These are phyloP conservation scores for Psittacula derbiana DNA, from an alignment of 2,797 vertebrate species.

Conservation along the genomic window DNA sequence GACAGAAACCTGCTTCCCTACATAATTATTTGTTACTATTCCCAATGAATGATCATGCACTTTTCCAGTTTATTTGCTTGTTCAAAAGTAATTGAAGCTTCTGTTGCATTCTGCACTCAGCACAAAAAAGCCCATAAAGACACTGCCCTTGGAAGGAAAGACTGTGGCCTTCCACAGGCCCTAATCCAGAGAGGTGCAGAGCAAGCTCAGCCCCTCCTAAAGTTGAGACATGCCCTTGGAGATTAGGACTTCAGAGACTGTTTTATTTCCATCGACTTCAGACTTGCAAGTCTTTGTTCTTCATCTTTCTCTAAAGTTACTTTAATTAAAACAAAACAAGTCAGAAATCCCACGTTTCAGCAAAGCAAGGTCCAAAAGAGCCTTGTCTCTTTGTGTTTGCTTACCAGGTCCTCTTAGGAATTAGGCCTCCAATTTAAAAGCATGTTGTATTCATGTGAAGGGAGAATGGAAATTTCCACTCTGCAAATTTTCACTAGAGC, in stretches of 20 bases:
- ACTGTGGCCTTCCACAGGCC: neutral
- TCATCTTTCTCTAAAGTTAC: constrained; percentile 36
- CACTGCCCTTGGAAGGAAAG: neutral
- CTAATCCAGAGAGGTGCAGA: neutral
- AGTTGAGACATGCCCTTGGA: neutral
- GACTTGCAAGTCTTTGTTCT: constrained; percentile 21
- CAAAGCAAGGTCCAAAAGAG: constrained; percentile 32
- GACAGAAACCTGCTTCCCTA: neutral
- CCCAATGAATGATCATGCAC: neutral
- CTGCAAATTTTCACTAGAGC: neutral
- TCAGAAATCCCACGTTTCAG: constrained; percentile 10
- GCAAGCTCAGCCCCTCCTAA: neutral
- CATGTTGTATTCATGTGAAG: neutral
- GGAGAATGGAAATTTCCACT: constrained; percentile 47
- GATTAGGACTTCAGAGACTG: neutral
- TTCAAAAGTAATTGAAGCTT: constrained; percentile 1
- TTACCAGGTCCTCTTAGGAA: constrained; percentile 39
- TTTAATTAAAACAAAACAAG: constrained; percentile 54
- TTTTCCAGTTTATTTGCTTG: neutral
- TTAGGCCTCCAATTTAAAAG: neutral
- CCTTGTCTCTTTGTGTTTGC: constrained; percentile 25
- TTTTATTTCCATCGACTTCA: constrained; percentile 28
- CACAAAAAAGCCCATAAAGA: neutral
- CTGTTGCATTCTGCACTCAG: neutral
- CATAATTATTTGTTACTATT: neutral